phyloP scores from a whole-genome alignment of 2,797 vertebrate species.

The Picus viridis region DNA sequence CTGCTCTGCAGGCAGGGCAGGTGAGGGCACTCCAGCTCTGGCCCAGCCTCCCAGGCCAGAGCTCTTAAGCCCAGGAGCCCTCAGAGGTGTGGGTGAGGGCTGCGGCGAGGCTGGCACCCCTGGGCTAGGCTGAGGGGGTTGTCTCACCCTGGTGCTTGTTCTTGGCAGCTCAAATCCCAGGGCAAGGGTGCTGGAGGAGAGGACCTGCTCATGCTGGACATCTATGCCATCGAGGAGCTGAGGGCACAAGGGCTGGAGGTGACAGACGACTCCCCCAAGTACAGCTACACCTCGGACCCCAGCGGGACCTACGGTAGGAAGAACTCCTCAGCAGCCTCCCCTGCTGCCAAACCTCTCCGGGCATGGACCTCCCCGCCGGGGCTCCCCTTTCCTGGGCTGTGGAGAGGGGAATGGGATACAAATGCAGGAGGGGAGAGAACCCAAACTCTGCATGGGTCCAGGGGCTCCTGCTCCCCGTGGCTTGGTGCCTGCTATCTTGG shows the following conservation, averaged over 20 bases:
- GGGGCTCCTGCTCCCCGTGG: not conserved
- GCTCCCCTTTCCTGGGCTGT: not conserved
- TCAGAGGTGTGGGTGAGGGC: not conserved
- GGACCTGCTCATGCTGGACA: constrained; percentile 97
- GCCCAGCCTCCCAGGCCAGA: not conserved
- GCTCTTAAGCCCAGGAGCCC: not conserved
- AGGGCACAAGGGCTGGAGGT: constrained; percentile 82
- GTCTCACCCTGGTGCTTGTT: not conserved
- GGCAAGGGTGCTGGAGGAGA: constrained; percentile 90
- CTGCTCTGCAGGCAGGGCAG: not conserved
- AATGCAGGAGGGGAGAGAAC: not conserved
- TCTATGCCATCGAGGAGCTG: constrained; percentile 96
- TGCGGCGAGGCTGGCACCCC: accelerated
- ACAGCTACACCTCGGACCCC: constrained; percentile 84
- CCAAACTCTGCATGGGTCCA: not conserved
- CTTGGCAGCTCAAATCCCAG: constrained; percentile 91
- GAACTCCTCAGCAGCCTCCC: not conserved
- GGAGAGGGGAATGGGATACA: not conserved
- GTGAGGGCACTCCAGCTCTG: not conserved
- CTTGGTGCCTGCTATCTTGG: not conserved
- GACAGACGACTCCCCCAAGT: constrained; percentile 91
- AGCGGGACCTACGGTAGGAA: constrained; percentile 86
- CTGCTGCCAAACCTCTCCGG: not conserved
- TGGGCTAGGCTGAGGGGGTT: not conserved
- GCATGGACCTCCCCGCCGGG: not conserved